Percentiles rank a stretch among this genome's conserved stretches.
These are phyloP conservation scores for Phylloscopus collybita DNA, from an alignment of 2,797 vertebrate species.

Conservation along the genomic window DNA sequence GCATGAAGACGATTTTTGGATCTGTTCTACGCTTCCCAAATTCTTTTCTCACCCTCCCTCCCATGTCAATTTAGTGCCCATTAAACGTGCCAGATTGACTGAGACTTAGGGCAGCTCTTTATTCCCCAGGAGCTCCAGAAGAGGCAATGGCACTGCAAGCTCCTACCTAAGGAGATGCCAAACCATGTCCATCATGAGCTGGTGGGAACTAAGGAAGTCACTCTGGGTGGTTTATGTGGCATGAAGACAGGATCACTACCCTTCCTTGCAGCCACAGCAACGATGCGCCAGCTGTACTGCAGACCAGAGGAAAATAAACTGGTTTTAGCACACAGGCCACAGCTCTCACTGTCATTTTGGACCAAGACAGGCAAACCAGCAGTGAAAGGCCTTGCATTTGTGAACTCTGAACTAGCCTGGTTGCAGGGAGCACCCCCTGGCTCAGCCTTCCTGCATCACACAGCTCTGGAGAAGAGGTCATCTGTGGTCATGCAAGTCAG, in stretches of 20 bases:
- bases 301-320: neutral
- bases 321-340: neutral
- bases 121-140: neutral
- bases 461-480: neutral
- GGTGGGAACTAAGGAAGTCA: neutral
- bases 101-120: accelerated
- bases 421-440: neutral
- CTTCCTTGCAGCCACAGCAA: neutral
- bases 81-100: neutral
- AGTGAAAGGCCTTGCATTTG: neutral
- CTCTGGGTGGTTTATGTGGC: neutral
- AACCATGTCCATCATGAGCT: neutral
- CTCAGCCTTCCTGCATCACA: neutral
- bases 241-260: neutral
- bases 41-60: neutral
- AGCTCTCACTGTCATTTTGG: neutral
- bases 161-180: neutral
- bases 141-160: neutral
- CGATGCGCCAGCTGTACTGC: accelerated
- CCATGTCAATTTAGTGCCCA: neutral
- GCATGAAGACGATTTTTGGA: neutral
- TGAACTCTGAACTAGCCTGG: neutral
- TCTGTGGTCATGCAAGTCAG: neutral
- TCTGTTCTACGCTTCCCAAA: neutral
- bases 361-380: neutral